These are phyloP conservation scores for Drosophila antonietae DNA, from an alignment of 2,888 invertebrate genomes.

Conservation along the genomic window DNA sequence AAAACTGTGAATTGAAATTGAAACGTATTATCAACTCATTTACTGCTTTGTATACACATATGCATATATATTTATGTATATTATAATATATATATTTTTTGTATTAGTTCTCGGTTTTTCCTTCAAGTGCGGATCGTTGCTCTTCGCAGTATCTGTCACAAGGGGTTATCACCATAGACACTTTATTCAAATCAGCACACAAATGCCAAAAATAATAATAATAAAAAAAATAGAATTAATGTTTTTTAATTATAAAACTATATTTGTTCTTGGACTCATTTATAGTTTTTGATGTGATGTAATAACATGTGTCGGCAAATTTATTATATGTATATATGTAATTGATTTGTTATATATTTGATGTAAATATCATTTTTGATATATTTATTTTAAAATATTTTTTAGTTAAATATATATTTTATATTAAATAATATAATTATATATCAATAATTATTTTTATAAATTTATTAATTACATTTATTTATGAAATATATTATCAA, in stretches of 20 bases:
- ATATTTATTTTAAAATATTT: not conserved
- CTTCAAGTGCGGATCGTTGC: conserved; percentile 24
- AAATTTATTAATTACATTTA: not conserved
- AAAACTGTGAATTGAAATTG: conserved; percentile 75
- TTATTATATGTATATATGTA: not conserved
- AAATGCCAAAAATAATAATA: conserved; percentile 60
- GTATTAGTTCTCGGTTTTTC: conserved; percentile 33
- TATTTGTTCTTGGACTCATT: conserved; percentile 40
- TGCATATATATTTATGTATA: conserved; percentile 12
- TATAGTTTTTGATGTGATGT: conserved; percentile 49
- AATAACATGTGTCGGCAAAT: conserved; percentile 37
- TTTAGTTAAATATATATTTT: not conserved
- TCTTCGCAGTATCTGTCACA: conserved; percentile 46
- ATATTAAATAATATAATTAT: no score
- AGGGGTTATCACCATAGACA: conserved; percentile 64
- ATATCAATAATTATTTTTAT: not conserved
- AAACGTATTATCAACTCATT: conserved; percentile 65
- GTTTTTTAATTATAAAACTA: conserved; percentile 19
- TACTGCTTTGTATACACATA: conserved; percentile 13
- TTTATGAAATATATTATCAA: not conserved
- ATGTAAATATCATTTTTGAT: not conserved
- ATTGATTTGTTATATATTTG: not conserved
- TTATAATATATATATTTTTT: conserved; percentile 1
- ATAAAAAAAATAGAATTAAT: not conserved
- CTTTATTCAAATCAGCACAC: conserved; percentile 49